Conservation (phyloP, 2,888 invertebrate species). For the Camponotus fellah region DNA sequence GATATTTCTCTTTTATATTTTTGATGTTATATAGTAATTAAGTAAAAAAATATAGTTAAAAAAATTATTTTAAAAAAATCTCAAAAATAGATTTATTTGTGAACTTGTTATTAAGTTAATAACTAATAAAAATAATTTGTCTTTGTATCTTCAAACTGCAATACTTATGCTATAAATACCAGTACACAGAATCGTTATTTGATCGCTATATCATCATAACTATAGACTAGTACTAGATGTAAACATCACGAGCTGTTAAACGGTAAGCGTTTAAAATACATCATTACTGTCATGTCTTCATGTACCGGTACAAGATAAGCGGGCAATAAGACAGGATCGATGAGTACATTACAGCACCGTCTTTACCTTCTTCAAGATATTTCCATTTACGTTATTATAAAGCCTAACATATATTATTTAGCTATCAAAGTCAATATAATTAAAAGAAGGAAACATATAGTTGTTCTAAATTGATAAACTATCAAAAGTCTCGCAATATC, state of each 20-base stretch:
- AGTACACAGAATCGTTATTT: not conserved
- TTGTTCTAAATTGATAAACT: not conserved
- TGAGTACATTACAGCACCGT: not conserved
- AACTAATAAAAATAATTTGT: not conserved
- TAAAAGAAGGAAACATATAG: not conserved
- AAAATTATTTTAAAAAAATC: not conserved
- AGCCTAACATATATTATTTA: not conserved
- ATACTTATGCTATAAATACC: not conserved
- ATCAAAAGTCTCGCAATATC: not conserved
- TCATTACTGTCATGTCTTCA: slow-evolving; percentile 14
- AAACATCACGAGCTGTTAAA: not conserved
- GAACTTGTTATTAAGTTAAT: not conserved
- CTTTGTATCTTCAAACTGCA: not conserved
- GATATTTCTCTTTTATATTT: not conserved
- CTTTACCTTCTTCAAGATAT: slow-evolving; percentile 5
- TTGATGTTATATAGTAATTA: not conserved
- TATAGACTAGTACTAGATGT: not conserved
- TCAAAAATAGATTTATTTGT: not conserved
- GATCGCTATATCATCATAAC: slow-evolving; percentile 3
- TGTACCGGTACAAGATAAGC: slow-evolving; percentile 1
- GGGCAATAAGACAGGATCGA: not conserved
- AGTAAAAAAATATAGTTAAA: not conserved
- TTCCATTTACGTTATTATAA: not conserved
- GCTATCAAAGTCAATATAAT: not conserved
- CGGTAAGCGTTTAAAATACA: slow-evolving; percentile 24